Conservation (phyloP, 1,140 invertebrate species). For the Atta colombica region DNA sequence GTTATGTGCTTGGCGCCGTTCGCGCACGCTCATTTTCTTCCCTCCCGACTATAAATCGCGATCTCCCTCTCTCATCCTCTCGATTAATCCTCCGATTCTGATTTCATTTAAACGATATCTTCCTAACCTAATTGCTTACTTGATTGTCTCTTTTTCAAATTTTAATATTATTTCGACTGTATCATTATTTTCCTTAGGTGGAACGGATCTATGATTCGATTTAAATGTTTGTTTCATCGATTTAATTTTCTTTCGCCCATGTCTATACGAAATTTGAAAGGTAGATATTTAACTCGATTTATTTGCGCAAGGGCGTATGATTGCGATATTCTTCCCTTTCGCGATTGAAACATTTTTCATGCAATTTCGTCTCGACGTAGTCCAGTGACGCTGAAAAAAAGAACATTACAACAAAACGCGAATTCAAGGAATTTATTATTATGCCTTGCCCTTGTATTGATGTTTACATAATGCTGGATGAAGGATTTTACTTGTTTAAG, state of each 20-base stretch:
- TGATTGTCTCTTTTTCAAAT: background rate
- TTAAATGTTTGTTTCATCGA: too few species aligned
- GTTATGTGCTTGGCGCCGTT: conserved; percentile 48
- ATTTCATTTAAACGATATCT: background rate
- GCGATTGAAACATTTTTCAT: conserved; percentile 32
- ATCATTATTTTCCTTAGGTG: background rate
- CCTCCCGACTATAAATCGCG: background rate
- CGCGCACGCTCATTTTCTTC: conserved; percentile 6
- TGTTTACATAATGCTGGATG: background rate
- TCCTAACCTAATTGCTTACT: background rate
- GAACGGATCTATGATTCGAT: background rate
- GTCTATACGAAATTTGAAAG: conserved; percentile 1
- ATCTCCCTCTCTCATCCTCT: background rate
- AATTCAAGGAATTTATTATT: background rate
- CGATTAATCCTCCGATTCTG: background rate
- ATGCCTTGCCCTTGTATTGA: too few species aligned
- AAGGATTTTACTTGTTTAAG: background rate
- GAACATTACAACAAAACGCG: background rate
- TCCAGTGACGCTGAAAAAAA: background rate
- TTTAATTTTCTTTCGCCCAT: background rate
- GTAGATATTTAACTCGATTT: background rate
- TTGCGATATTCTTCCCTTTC: conserved; percentile 29
- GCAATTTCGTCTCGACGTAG: background rate
- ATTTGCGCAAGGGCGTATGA: conserved; percentile 21
- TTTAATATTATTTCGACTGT: background rate